Conservation (phyloP, 2,113 vertebrate genomes). For the Semnornis frantzii region DNA sequence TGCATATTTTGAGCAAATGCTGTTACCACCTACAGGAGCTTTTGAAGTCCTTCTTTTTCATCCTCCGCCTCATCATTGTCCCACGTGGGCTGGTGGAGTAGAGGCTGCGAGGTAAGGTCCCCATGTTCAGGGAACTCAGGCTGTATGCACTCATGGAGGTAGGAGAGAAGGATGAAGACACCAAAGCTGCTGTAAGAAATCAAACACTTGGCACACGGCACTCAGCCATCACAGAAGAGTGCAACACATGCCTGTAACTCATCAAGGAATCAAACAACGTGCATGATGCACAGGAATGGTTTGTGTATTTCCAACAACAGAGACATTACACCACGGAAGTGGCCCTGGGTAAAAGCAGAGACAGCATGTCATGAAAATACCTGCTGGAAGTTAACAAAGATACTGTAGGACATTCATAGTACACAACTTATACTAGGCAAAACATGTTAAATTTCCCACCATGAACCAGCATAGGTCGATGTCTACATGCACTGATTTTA, state of each 20-base stretch:
- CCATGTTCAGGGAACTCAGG: slow-evolving; percentile 97
- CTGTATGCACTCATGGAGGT: slow-evolving; percentile 99
- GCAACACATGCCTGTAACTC: slow-evolving; percentile 35
- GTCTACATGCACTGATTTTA: slow-evolving; percentile 6
- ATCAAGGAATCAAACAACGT: slow-evolving; percentile 27
- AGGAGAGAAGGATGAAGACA: slow-evolving; percentile 94
- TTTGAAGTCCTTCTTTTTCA: slow-evolving; percentile 99
- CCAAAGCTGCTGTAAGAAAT: slow-evolving; percentile 86
- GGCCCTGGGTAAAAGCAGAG: neutral
- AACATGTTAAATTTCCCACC: slow-evolving; percentile 5
- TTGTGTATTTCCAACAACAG: neutral
- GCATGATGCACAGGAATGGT: neutral
- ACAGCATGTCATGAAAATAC: slow-evolving; percentile 8
- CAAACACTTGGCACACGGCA: slow-evolving; percentile 68
- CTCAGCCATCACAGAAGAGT: neutral
- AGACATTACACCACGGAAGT: neutral
- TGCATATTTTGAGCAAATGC: slow-evolving; percentile 28
- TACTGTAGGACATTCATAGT: neutral
- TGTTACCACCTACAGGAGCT: slow-evolving; percentile 90
- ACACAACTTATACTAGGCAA: neutral
- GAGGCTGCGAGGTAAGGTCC: slow-evolving; percentile 93
- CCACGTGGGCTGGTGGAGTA: slow-evolving; percentile 95
- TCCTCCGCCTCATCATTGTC: slow-evolving; percentile 93
- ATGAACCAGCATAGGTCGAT: neutral
- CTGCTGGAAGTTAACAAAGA: neutral